These are phyloP conservation scores for Diarsia mendica DNA, from an alignment of 2,888 invertebrate genomes.

Conservation along the genomic window DNA sequence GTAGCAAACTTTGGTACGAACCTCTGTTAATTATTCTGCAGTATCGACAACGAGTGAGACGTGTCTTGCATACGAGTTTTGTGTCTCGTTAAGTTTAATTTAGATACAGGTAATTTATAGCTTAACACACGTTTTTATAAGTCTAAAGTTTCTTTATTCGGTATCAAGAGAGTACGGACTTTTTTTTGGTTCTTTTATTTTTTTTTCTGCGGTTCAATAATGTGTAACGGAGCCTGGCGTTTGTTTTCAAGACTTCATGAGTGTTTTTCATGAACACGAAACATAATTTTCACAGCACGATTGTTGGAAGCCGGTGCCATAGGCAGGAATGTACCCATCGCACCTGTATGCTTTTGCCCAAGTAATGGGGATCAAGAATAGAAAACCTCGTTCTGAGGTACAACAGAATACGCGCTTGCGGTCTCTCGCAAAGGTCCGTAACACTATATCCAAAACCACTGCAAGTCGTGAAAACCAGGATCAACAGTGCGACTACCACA, in stretches of 20 bases:
- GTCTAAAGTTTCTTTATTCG: neutral
- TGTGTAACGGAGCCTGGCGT: too few species aligned
- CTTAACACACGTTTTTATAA: neutral
- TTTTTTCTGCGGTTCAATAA: neutral
- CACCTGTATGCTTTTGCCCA: neutral
- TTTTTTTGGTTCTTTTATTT: neutral
- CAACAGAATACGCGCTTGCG: neutral
- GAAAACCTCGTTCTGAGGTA: neutral
- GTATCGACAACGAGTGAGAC: constrained; percentile 45
- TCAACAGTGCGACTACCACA: too few species aligned
- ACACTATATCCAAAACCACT: too few species aligned
- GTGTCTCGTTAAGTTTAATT: constrained; percentile 12
- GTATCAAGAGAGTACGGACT: neutral
- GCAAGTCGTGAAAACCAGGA: too few species aligned
- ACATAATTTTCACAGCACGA: neutral
- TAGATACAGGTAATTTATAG: constrained; percentile 12
- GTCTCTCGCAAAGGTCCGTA: neutral
- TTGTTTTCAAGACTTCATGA: neutral
- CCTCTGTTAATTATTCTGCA: constrained; percentile 56
- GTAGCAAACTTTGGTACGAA: constrained; percentile 33
- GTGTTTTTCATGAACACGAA: neutral
- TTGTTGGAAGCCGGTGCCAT: neutral
- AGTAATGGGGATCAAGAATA: neutral
- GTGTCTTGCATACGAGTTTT: constrained; percentile 41
- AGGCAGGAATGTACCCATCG: neutral